Base-by-base conservation (phyloP, 2,888 invertebrate genomes). In the Argyra leucocephala region DNA sequence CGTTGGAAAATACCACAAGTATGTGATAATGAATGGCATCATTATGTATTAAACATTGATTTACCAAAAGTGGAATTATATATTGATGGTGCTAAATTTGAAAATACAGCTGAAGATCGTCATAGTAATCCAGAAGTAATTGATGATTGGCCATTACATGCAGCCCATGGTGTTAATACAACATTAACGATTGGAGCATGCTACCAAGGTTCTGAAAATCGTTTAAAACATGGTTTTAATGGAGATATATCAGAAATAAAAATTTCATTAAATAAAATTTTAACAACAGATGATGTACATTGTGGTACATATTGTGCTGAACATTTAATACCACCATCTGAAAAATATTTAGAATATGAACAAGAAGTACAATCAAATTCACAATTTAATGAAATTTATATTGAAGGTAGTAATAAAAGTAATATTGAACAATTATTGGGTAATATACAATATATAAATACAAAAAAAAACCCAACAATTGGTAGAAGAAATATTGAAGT, bases 11-110 rank as follows among this genome's bases (percentile, higher is more conserved):
- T 97, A 65, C 88, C 93, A 0, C 92, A 95, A 83, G 91, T 93
- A 63, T 98, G 98, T 82, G 98, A 99, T 81, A 92, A 95, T 79
- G 91, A 94, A 75, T 99, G 98, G 98, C 98, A 99, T 83, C 96
- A 97, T 81, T 98, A 95, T 81, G 93, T 96, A 0, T 84, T 98
- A 60, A 93, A 92, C 76, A 90, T 97, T 4, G 89, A 94, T 71
- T 93, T 96, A 83, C 93, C 95, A 0, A 91, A 91, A 75, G 91
- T 95, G 61, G 88, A 88, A 69, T 83, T 97, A 67, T 91, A 86
- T 77, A 87, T 97, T 68, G 97, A 97, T 80, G 97, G 96, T 0
- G 88, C 73, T 0, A 74, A 72, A 22, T 79, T 80, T 71, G 82
- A 83, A 66, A 80, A 81, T 62, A 74, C 74, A 1, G 63, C 75